Evolutionary conservation across 2,797 vertebrate genomes (phyloP), one percentile per base, ranked within the genome.

Genomic region (Muscicapa comitata): DNA sequence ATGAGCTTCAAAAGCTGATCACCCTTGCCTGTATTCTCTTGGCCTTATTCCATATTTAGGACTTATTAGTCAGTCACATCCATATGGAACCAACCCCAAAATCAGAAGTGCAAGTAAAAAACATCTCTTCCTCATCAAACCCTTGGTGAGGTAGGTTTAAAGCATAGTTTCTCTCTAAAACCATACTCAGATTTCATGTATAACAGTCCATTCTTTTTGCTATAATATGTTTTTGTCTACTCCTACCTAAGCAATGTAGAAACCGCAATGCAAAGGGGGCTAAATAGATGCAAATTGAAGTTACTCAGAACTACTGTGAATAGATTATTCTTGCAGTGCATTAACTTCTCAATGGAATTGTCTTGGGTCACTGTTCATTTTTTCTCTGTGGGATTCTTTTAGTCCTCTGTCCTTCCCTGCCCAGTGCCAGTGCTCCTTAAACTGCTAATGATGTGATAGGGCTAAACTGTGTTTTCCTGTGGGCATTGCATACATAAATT

Each of bases 211-310:
- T 10, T 7, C 2, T 14, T 74, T 70, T 47, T 61, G 31, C 35
- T 48, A 7, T 4, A 26, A 21, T 6, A 1, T 62, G 18, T 23
- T 83, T 79, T 55, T 40, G 9, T 33, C 17, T 63, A 28, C 15
- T 63, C 17, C 26, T 19, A 6, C 9, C 17, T 9, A 17, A 24
- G 9, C 37, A 38, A 1, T 42, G 24, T 17, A 81, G 48, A 74
- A 92, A 59, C 19, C 53, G 20, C 21, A 88, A 18, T 11, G 15
- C 16, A 42, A 71, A 74, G 20, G 24, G 47, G 17, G 5, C 15
- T 47, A n/a, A 55, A 40, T 3, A 37, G 28, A 54, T 23, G 15
- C 40, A 63, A 67, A 55, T 0, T 0, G 0, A 76, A 67, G 31
- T 31, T 57, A 61, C 2, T 45, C 33, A 59, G 40, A 50, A 62